These are phyloP conservation scores for Scelioninae gen. 1 DNA, from an alignment of 2,888 invertebrate genomes.

Conservation along the genomic window DNA sequence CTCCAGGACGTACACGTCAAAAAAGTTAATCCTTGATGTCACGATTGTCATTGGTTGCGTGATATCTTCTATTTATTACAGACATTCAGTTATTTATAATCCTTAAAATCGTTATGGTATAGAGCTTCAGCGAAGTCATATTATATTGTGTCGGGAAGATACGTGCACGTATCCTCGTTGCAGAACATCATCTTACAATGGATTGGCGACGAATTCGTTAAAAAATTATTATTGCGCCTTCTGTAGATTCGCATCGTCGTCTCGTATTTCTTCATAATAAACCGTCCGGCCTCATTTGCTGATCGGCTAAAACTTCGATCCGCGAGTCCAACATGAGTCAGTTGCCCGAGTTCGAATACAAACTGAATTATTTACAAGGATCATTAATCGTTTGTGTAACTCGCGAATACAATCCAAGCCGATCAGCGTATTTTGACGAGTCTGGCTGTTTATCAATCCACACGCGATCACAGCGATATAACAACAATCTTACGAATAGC, in stretches of 20 bases:
- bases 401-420: slow-evolving; percentile 52
- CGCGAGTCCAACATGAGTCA: slow-evolving; percentile 2
- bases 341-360: too few relatives aligned
- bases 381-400: slow-evolving; percentile 13
- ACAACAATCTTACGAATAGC: slow-evolving; percentile 84
- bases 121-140: slow-evolving; percentile 81
- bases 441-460: slow-evolving; percentile 69
- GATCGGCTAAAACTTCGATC: slow-evolving; percentile 65
- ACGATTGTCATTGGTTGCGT: slow-evolving; percentile 76
- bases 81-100: slow-evolving; percentile 84
- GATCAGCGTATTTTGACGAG: slow-evolving; percentile 59
- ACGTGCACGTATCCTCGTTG: slow-evolving; percentile 77
- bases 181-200: slow-evolving; percentile 76
- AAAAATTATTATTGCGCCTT: slow-evolving; percentile 78
- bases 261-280: slow-evolving; percentile 71
- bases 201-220: slow-evolving; percentile 78
- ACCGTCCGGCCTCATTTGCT: slow-evolving; percentile 75
- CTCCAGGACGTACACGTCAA: slow-evolving; percentile 70
- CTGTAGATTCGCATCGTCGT: slow-evolving; percentile 75
- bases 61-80: slow-evolving; percentile 84
- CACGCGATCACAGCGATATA: slow-evolving; percentile 83
- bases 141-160: slow-evolving; percentile 79
- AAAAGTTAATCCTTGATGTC: slow-evolving; percentile 69
- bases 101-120: slow-evolving; percentile 81
- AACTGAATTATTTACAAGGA: slow-evolving; percentile 58